These are phyloP conservation scores for Zoroaster sp. DNA, from an alignment of 53 echinoderm and acorn worm genomes.

Conservation along the genomic window DNA sequence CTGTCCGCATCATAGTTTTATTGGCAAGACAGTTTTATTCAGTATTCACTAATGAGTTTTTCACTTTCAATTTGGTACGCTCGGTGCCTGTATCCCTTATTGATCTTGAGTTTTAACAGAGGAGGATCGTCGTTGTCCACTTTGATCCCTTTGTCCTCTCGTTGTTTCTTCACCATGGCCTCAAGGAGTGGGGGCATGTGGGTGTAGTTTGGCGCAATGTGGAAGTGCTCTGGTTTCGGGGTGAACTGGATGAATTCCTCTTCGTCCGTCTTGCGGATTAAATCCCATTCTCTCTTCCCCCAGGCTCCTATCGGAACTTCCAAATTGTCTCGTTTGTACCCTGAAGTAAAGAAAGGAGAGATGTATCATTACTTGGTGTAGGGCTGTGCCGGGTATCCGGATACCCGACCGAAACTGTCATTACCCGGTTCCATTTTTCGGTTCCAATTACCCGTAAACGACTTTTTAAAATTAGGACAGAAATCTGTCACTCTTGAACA, in stretches of 20 bases:
- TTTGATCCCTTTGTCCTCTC: conserved; percentile 39
- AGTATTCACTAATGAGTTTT: conserved; percentile 40
- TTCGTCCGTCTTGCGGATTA: conserved; percentile 90
- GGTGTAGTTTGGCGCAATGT: conserved; percentile 66
- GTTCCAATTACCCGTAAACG: too few species aligned
- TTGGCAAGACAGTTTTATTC: background rate
- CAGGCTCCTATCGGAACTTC: conserved; percentile 67
- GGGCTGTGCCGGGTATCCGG: too few species aligned
- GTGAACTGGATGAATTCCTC: conserved; percentile 75
- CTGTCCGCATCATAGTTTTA: too few species aligned
- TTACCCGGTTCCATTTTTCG: too few species aligned
- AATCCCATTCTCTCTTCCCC: conserved; percentile 86
- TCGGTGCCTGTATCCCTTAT: conserved; percentile 44
- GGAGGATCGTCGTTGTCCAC: conserved; percentile 33
- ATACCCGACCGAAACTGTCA: too few species aligned
- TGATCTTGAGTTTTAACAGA: conserved; percentile 48
- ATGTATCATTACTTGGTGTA: background rate
- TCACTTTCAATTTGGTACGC: conserved; percentile 62
- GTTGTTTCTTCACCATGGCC: conserved; percentile 74
- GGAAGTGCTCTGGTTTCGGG: conserved; percentile 81
- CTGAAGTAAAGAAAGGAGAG: conserved; percentile 35
- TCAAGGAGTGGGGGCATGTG: conserved; percentile 86
- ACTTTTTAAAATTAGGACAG: too few species aligned
- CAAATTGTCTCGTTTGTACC: conserved; percentile 76
- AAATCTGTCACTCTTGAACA: too few species aligned